Percentiles rank a stretch among this genome's conserved stretches.
Conservation (phyloP, 1,140 invertebrate species). For the Calliphora vicina region DNA sequence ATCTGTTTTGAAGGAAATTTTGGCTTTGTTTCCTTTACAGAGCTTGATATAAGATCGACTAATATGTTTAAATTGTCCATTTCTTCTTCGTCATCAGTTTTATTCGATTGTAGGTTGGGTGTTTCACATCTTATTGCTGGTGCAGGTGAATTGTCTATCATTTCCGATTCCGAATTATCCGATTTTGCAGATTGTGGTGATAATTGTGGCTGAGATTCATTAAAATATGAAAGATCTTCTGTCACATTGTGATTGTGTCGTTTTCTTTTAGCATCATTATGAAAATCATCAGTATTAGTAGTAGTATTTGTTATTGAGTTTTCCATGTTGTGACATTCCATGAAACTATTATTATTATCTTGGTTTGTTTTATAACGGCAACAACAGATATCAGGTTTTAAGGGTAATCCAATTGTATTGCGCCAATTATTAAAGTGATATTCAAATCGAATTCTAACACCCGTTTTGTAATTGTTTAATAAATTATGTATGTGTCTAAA, state of each 20-base stretch:
- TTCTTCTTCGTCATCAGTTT: background rate
- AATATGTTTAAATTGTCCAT: background rate
- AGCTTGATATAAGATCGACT: background rate
- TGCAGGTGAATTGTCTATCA: background rate
- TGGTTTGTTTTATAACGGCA: background rate
- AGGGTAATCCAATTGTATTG: conserved; percentile 14
- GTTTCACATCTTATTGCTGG: background rate
- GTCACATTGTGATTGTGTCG: background rate
- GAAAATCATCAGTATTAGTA: no score
- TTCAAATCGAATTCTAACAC: conserved; percentile 34
- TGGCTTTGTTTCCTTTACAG: background rate
- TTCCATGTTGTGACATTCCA: background rate
- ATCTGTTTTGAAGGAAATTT: background rate
- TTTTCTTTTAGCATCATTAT: background rate
- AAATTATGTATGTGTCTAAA: conserved; percentile 49
- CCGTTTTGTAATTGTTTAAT: conserved; percentile 46
- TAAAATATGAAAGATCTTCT: background rate
- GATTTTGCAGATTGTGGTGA: background rate
- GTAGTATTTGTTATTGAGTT: no score
- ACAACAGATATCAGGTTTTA: background rate
- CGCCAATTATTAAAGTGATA: conserved; percentile 44
- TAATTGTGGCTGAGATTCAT: background rate
- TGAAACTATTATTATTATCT: background rate
- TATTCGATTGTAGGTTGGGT: background rate
- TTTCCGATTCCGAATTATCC: background rate